A percentile compares a stretch with the other conserved stretches of the same genome.
phyloP scores from a whole-genome alignment of 35 echinoderm and acorn worm genomes.

The Apostichopus parvimensis region DNA sequence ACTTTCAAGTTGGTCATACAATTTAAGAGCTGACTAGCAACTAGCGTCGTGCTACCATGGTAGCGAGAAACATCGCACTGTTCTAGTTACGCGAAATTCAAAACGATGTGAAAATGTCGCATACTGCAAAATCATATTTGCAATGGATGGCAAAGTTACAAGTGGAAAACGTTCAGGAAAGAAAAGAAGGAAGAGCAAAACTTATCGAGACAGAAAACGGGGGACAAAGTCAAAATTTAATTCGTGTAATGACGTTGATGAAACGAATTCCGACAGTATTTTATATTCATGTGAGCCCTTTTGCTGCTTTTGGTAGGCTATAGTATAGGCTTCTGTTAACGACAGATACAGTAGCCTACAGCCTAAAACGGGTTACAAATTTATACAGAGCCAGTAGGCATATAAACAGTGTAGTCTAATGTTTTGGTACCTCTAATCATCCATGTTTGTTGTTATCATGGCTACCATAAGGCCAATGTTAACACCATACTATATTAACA shows the following conservation, averaged over 20 bases:
- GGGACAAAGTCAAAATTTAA: slow-evolving; percentile 8
- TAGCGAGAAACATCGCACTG: not conserved
- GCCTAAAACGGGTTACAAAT: no score
- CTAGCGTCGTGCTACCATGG: not conserved
- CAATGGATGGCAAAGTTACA: slow-evolving; percentile 36
- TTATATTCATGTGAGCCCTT: slow-evolving; percentile 11
- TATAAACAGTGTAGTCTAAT: not conserved
- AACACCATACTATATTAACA: no score
- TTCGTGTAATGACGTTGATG: not conserved
- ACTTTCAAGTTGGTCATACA: no score
- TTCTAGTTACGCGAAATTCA: slow-evolving; percentile 1
- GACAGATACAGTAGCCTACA: not conserved
- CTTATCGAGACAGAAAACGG: slow-evolving; percentile 36
- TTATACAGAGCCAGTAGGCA: not conserved
- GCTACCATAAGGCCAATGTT: no score
- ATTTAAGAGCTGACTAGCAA: no score
- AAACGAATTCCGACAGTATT: slow-evolving; percentile 38
- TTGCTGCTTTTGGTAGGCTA: no score
- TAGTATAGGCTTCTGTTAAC: not conserved
- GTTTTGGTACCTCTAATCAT: no score
- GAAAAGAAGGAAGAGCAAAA: slow-evolving; percentile 39
- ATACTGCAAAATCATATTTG: not conserved
- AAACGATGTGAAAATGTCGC: not conserved
- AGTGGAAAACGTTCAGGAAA: slow-evolving; percentile 47
- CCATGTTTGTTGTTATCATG: no score